Percentiles rank a stretch among this genome's conserved stretches.
These are phyloP conservation scores for Rhagonycha fulva DNA, from an alignment of 2,888 invertebrate genomes.

Conservation along the genomic window DNA sequence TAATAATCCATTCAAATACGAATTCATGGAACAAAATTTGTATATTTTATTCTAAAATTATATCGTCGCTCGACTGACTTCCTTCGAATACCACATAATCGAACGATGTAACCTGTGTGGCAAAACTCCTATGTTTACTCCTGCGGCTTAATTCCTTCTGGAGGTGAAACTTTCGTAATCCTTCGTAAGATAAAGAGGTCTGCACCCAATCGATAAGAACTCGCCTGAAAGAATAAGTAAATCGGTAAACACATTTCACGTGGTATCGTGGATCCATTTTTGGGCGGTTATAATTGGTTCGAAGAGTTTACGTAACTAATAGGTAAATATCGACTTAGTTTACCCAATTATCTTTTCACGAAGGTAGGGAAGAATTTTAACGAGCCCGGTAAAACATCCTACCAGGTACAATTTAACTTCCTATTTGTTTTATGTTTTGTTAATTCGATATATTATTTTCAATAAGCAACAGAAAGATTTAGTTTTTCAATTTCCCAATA, in stretches of 20 bases:
- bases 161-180: neutral
- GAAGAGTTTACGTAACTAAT: neutral
- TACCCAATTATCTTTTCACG: neutral
- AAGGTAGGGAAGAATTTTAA: neutral
- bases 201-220: neutral
- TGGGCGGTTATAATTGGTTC: neutral
- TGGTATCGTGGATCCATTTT: neutral
- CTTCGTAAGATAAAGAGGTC: neutral
- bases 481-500: neutral
- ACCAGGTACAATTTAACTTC: neutral
- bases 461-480: neutral
- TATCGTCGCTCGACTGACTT: neutral
- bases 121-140: neutral
- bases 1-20: neutral
- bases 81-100: neutral
- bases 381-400: neutral
- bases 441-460: neutral
- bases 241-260: neutral
- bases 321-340: neutral
- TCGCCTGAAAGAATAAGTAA: neutral
- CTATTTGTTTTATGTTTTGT: neutral
- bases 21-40: neutral
- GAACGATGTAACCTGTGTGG: neutral
- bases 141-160: neutral
- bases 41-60: neutral